Conservation (phyloP, 2,797 vertebrate species). For the Anableps anableps region DNA sequence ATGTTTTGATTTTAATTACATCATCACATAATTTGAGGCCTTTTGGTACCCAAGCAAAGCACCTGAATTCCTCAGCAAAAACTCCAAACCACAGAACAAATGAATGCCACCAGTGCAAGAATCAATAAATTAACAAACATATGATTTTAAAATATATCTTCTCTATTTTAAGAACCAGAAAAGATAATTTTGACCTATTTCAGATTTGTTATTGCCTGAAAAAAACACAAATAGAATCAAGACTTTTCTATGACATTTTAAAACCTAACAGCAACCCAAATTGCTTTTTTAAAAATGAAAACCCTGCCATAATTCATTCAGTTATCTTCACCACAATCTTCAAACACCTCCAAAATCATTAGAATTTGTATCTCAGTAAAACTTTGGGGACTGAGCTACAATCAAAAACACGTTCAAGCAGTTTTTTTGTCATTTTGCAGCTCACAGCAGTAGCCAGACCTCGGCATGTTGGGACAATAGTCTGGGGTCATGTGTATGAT, state of each 20-base stretch:
- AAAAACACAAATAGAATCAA: not conserved
- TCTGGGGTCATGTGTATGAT: conserved; percentile 64
- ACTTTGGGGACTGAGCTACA: not conserved
- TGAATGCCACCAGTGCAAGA: not conserved
- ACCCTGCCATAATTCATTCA: not conserved
- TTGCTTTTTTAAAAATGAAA: not conserved
- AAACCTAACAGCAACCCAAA: not conserved
- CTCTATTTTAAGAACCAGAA: not conserved
- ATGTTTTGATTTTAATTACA: not conserved
- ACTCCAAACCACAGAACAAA: no score
- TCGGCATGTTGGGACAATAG: conserved; percentile 56
- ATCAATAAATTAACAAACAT: not conserved
- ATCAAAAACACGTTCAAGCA: conserved; percentile 37
- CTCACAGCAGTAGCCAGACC: conserved; percentile 53
- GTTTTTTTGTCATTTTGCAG: conserved; percentile 42
- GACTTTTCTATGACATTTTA: not conserved
- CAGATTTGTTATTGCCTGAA: not conserved
- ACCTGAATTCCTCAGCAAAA: no score
- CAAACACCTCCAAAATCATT: conserved; percentile 11
- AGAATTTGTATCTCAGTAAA: conserved; percentile 25
- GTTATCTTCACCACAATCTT: not conserved
- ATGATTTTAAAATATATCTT: not conserved
- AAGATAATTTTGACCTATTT: not conserved
- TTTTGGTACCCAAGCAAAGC: no score
- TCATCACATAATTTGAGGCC: not conserved